Conservation (phyloP, 2,113 vertebrate species). For the Atherinomorus stipes region DNA sequence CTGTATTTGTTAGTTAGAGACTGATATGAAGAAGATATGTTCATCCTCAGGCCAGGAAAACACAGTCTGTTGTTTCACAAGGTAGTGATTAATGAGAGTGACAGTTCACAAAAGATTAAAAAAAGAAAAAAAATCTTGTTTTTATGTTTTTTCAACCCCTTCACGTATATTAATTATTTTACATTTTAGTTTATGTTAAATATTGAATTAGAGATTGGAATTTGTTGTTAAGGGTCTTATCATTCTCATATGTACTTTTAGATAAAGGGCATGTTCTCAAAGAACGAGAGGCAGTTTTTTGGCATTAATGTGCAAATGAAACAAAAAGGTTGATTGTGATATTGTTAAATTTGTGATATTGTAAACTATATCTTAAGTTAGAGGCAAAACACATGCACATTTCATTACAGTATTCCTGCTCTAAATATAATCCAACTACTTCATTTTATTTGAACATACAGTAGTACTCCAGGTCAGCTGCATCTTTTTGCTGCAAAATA, state of each 20-base stretch:
- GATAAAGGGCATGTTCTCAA: too few species aligned
- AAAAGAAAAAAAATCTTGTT: conserved; percentile 20
- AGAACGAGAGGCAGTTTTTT: too few species aligned
- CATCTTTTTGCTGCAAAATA: conserved; percentile 3
- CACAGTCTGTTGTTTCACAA: conserved; percentile 63
- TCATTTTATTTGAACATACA: conserved; percentile 41
- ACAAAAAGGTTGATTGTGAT: too few species aligned
- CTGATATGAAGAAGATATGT: conserved; percentile 75
- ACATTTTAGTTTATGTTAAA: conserved; percentile 12
- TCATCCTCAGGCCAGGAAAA: conserved; percentile 67
- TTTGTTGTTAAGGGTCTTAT: conserved; percentile 29
- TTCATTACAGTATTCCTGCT: neutral
- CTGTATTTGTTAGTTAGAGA: conserved; percentile 78
- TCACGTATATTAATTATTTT: neutral
- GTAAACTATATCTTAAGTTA: too few species aligned
- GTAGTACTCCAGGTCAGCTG: conserved; percentile 21
- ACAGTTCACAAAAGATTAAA: conserved; percentile 31
- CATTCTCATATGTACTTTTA: conserved; percentile 10
- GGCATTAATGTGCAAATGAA: too few species aligned
- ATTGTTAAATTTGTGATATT: too few species aligned
- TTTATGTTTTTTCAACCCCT: neutral
- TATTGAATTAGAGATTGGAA: neutral
- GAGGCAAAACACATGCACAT: too few species aligned
- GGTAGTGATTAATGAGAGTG: conserved; percentile 59
- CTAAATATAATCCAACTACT: conserved; percentile 42